Percentiles rank a stretch among this genome's conserved stretches.
Evolutionary conservation across 2,888 invertebrate genomes (phyloP).

Genomic region (Sphinx pinastri): DNA sequence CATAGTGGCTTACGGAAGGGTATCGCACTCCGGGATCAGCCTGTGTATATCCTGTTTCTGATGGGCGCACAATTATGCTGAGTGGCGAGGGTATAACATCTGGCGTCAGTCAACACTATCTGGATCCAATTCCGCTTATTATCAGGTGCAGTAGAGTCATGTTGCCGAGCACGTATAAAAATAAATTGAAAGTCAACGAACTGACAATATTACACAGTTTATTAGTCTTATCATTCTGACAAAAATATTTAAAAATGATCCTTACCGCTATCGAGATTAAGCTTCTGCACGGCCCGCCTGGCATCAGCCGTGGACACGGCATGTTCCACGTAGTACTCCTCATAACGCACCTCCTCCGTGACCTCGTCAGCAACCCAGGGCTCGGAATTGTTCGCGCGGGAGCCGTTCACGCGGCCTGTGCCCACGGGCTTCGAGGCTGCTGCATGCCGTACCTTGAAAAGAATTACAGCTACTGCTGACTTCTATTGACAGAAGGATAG

Average conservation of each 20-base stretch:
- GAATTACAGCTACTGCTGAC: too few species aligned
- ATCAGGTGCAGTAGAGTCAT: too few species aligned
- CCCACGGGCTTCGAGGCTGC: slow-evolving; percentile 71
- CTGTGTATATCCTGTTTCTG: too few species aligned
- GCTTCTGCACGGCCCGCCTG: slow-evolving; percentile 76
- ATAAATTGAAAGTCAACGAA: too few species aligned
- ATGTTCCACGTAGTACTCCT: slow-evolving; percentile 87
- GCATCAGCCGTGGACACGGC: slow-evolving; percentile 85
- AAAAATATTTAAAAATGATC: neutral
- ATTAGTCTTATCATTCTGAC: neutral
- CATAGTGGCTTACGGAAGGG: too few species aligned
- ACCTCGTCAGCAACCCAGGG: slow-evolving; percentile 46
- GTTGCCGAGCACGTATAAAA: too few species aligned
- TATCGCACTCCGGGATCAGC: too few species aligned
- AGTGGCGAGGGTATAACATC: too few species aligned
- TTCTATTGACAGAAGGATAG: too few species aligned
- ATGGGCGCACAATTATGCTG: too few species aligned
- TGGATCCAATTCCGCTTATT: too few species aligned
- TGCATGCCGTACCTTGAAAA: slow-evolving; percentile 70
- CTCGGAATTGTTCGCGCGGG: slow-evolving; percentile 48
- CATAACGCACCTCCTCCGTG: slow-evolving; percentile 64
- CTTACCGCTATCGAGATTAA: slow-evolving; percentile 65
- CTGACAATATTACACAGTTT: neutral
- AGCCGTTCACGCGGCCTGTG: slow-evolving; percentile 56
- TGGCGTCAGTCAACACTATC: too few species aligned